A percentile compares a stretch with the other conserved stretches of the same genome.
Conservation (phyloP, 2,888 invertebrate genomes). For the Trilocha varians region DNA sequence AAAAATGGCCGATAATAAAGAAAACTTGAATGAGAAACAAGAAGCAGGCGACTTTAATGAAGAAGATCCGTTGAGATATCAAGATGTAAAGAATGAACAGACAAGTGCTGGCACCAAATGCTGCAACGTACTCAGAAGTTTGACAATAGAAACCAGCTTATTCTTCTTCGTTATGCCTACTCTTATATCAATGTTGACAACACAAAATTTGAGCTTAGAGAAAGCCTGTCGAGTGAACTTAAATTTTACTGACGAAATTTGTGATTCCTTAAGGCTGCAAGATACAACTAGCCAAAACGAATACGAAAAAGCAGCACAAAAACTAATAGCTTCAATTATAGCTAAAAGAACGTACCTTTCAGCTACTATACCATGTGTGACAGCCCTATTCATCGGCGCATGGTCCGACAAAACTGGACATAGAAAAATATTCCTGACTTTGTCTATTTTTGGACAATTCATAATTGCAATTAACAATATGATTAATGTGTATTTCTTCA, state of each 20-base stretch:
- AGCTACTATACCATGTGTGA: slow-evolving; percentile 81
- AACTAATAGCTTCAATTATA: slow-evolving; percentile 80
- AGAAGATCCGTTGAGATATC: no score
- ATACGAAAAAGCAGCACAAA: slow-evolving; percentile 76
- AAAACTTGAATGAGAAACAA: slow-evolving; percentile 9
- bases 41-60: slow-evolving; percentile 10
- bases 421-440: slow-evolving; percentile 81
- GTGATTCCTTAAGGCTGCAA: slow-evolving; percentile 79
- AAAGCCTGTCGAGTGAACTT: no score
- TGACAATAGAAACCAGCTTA: slow-evolving; percentile 50
- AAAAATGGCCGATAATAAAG: no score
- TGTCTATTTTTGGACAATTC: slow-evolving; percentile 81
- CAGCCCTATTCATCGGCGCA: slow-evolving; percentile 85
- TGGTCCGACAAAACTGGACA: slow-evolving; percentile 79
- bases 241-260: slow-evolving; percentile 78
- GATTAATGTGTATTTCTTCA: slow-evolving; percentile 82
- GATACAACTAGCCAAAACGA: slow-evolving; percentile 68
- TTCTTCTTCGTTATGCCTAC: slow-evolving; percentile 31
- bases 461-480: slow-evolving; percentile 80
- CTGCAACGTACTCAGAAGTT: slow-evolving; percentile 27
- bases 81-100: no score
- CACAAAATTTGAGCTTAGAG: slow-evolving; percentile 86
- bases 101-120: no score
- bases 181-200: slow-evolving; percentile 76
- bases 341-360: slow-evolving; percentile 87